A percentile compares a stretch with the other conserved stretches of the same genome.
Evolutionary conservation across 2,888 invertebrate genomes (phyloP).

Genomic region (Eudiplozoon nipponicum): DNA sequence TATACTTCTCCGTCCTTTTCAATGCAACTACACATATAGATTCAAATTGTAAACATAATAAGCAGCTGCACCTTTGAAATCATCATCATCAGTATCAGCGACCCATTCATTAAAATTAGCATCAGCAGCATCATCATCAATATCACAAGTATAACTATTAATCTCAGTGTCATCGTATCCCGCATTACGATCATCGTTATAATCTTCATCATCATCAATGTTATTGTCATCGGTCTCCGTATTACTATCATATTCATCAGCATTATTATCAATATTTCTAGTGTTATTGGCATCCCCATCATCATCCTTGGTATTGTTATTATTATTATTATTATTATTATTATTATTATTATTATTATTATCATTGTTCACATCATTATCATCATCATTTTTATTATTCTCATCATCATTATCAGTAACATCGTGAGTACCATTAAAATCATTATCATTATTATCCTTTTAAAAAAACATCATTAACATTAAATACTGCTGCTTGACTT

Average conservation of each 20-base stretch:
- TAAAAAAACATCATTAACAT: not conserved
- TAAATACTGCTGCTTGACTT: not conserved
- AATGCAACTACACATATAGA: too few relatives aligned
- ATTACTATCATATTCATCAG: conserved; percentile 12
- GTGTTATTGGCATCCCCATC: conserved; percentile 14
- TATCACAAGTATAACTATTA: too few relatives aligned
- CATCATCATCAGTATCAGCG: too few relatives aligned
- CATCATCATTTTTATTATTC: conserved; percentile 1
- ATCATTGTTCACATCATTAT: conserved; percentile 14
- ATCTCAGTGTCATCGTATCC: not conserved
- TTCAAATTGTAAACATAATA: too few relatives aligned
- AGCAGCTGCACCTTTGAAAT: too few relatives aligned
- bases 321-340: conserved; percentile 16
- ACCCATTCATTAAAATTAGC: too few relatives aligned
- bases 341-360: conserved; percentile 17
- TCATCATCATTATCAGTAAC: not conserved
- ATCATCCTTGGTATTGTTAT: conserved; percentile 16
- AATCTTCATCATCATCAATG: conserved; percentile 11
- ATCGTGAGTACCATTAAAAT: not conserved
- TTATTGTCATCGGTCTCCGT: conserved; percentile 13
- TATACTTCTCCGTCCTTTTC: too few relatives aligned
- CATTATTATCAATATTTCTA: conserved; percentile 15
- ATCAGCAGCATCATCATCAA: too few relatives aligned
- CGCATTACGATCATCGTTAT: not conserved
- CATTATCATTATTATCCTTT: not conserved